phyloP scores from a whole-genome alignment of 2,888 invertebrate species.

The Pollenia angustigena region DNA sequence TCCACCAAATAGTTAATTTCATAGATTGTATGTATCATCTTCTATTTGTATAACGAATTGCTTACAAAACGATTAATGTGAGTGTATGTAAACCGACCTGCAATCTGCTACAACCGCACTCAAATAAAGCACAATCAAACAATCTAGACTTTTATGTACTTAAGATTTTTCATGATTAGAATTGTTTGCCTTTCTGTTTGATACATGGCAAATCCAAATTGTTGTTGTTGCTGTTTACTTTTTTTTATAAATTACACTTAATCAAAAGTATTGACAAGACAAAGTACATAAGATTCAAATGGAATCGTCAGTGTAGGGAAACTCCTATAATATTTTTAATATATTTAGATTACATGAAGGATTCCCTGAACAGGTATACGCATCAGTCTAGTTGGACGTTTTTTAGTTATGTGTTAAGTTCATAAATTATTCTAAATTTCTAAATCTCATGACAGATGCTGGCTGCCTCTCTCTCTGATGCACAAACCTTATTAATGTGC shows the following conservation, averaged over 20 bases:
- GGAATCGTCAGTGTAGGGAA: no score
- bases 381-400: no score
- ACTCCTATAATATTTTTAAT: no score
- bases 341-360: no score
- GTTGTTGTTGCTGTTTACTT: constrained; percentile 13
- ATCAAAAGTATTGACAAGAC: constrained; percentile 13
- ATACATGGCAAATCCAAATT: constrained; percentile 20
- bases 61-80: background rate
- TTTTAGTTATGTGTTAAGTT: no score
- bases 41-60: constrained; percentile 18
- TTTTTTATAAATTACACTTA: constrained; percentile 23
- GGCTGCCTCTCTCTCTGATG: no score
- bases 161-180: constrained; percentile 10
- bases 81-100: constrained; percentile 14
- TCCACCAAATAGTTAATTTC: background rate
- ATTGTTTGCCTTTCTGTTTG: background rate
- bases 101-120: constrained; percentile 51
- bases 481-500: no score
- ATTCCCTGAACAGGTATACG: no score
- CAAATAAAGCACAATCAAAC: constrained; percentile 10
- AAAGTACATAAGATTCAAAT: no score
- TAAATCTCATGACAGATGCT: no score
- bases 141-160: constrained; percentile 11
- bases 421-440: no score
- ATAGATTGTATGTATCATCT: constrained; percentile 1